A percentile compares a stretch with the other conserved stretches of the same genome.
These are phyloP conservation scores for Strigamia transsilvanica DNA, from an alignment of 2,888 invertebrate genomes.

Conservation along the genomic window DNA sequence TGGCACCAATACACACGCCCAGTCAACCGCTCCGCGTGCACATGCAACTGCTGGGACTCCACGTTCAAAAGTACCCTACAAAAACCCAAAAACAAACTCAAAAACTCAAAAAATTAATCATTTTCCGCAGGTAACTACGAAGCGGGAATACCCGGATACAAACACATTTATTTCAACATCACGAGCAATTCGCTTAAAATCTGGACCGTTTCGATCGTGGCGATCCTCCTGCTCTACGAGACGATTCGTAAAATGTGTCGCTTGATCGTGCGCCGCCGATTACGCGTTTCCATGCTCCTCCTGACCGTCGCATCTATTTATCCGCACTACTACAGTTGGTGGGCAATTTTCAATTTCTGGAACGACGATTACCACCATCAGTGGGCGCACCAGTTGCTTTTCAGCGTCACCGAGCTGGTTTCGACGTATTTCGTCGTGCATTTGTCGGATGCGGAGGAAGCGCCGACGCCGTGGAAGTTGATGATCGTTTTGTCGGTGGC, in stretches of 20 bases:
- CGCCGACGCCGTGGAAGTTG: conserved; percentile 69
- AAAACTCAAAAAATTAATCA: background rate
- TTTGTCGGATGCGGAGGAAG: conserved; percentile 68
- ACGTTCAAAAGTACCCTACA: conserved; percentile 16
- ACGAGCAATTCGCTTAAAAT: conserved; percentile 73
- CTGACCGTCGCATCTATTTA: conserved; percentile 72
- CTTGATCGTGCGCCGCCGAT: conserved; percentile 67
- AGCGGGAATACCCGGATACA: conserved; percentile 74
- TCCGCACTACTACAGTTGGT: conserved; percentile 76
- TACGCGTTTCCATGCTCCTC: conserved; percentile 71
- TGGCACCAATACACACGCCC: background rate
- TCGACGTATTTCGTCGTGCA: conserved; percentile 71
- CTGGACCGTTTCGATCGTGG: conserved; percentile 71
- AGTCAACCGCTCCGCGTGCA: conserved; percentile 8
- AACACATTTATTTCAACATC: conserved; percentile 77
- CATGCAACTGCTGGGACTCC: conserved; percentile 41
- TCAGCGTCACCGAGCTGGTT: conserved; percentile 71
- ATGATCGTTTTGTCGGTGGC: conserved; percentile 71
- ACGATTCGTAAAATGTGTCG: conserved; percentile 69
- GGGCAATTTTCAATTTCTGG: conserved; percentile 76
- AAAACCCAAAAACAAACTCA: background rate
- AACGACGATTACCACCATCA: conserved; percentile 76
- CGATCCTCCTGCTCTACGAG: conserved; percentile 72
- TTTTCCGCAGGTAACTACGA: conserved; percentile 71
- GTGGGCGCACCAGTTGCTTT: conserved; percentile 75